Evolutionary conservation across 2,113 vertebrate genomes (phyloP).

Genomic region (Vidua macroura): DNA sequence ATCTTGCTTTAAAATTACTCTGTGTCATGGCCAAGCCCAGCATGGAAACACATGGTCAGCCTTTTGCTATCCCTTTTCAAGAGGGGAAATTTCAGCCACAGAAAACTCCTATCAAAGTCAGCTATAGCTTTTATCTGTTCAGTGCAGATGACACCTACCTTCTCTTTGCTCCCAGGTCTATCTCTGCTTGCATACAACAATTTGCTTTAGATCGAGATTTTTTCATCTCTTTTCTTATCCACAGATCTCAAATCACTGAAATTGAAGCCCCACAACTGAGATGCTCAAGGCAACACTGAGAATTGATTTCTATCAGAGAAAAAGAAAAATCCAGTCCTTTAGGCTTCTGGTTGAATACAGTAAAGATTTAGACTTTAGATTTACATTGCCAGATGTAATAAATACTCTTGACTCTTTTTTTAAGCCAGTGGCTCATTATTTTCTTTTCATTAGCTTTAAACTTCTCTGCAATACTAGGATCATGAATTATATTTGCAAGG

Average conservation of each 20-base stretch:
- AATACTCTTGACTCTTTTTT: not conserved
- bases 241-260: not conserved
- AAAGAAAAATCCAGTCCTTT: not conserved
- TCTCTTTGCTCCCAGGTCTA: not conserved
- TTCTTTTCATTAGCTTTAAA: conserved; percentile 27
- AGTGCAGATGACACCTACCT: not conserved
- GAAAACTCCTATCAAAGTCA: not conserved
- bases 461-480: not conserved
- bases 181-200: not conserved
- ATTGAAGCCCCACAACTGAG: not conserved
- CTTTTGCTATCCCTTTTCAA: not conserved
- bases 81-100: not conserved
- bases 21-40: not conserved
- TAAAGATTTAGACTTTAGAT: not conserved
- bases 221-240: not conserved
- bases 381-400: not conserved
- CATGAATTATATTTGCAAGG: not conserved
- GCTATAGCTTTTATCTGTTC: not conserved
- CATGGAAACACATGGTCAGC: not conserved
- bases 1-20: not conserved
- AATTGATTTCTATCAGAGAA: not conserved
- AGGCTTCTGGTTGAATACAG: not conserved
- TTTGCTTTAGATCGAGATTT: not conserved
- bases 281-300: not conserved
- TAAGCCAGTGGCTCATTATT: not conserved